Evolutionary conservation across 2,797 vertebrate genomes (phyloP), one percentile per base, ranked within the genome.

Genomic region (Spea hammondii): DNA sequence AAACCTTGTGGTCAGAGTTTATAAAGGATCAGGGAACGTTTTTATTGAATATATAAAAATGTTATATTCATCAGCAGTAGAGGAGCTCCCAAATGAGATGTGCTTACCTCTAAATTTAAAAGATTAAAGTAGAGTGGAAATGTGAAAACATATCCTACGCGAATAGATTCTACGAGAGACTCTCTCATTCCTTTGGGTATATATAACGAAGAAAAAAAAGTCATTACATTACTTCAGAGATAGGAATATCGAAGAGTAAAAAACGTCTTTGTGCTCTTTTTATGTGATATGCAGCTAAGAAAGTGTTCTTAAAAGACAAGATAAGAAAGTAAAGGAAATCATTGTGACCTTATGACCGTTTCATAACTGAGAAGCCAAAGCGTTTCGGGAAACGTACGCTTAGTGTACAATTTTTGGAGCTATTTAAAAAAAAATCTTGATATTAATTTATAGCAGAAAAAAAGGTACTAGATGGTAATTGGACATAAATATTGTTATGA

Each of bases 251-350:
- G 68, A 59, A 72, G 2, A 59, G 77, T 47, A 59, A 50, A 17
- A 78, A 57, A 78, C 65, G 13, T 65, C 67, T 78, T 66, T 68
- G 54, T 72, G 53, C 53, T 17, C 54, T 51, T 78, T 59, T 72
- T 72, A 78, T 72, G 53, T 59, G 32, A 72, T 72, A n/a, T 55
- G 59, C 64, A 51, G 69, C 64, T 66, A 51, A 59, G 48, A 57
- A 6, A 70, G n/a, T 48, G 71, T 17, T 49, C 48, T 10, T 50
- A 65, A 50, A 78, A 62, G 53, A 13, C 11, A 59, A 3, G 5
- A 59, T 12, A 59, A 59, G 11, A 13, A 59, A 59, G n/a, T 59
- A 8, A 59, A 5, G 12, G 55, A 59, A 59, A 59, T 59, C n/a
- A 13, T 13, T 10, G 55, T 59, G 55, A 59, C 55, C 55, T 59